phyloP scores from a whole-genome alignment of 2,113 vertebrate species.

The Apus apus region DNA sequence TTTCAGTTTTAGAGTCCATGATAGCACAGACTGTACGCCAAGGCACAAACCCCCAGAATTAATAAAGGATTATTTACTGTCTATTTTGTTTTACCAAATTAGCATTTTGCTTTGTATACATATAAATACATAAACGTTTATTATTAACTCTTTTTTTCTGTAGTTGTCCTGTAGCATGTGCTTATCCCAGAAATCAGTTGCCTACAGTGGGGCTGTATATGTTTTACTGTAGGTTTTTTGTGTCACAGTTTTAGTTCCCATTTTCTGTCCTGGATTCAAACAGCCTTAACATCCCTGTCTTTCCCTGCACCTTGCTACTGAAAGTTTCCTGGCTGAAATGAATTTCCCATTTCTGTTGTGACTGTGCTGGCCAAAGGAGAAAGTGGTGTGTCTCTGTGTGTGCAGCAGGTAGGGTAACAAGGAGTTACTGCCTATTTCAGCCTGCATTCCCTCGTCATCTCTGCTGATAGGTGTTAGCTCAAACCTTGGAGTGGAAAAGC shows the following conservation, averaged over 20 bases:
- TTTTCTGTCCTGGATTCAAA: background rate
- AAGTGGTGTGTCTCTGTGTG: background rate
- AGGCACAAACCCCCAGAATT: background rate
- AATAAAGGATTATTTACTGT: constrained; percentile 17
- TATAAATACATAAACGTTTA: background rate
- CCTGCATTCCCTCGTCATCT: background rate
- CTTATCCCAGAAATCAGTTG: background rate
- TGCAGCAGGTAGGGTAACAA: background rate
- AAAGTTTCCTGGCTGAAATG: background rate
- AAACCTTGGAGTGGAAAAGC: background rate
- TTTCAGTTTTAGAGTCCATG: background rate
- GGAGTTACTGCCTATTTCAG: background rate
- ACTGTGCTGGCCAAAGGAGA: background rate
- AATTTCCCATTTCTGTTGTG: background rate
- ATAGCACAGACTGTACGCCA: background rate
- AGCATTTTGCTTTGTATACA: background rate
- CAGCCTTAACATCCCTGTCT: background rate
- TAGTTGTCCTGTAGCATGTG: background rate
- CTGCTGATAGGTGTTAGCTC: background rate
- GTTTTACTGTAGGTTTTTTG: background rate
- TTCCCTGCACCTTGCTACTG: accelerated
- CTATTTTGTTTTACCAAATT: constrained; percentile 13
- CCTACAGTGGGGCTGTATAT: background rate
- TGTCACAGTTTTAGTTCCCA: background rate
- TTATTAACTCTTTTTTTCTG: background rate